Percentiles rank a stretch among this genome's conserved stretches.
These are phyloP conservation scores for Amiota minor DNA, from an alignment of 2,888 invertebrate genomes.

Conservation along the genomic window DNA sequence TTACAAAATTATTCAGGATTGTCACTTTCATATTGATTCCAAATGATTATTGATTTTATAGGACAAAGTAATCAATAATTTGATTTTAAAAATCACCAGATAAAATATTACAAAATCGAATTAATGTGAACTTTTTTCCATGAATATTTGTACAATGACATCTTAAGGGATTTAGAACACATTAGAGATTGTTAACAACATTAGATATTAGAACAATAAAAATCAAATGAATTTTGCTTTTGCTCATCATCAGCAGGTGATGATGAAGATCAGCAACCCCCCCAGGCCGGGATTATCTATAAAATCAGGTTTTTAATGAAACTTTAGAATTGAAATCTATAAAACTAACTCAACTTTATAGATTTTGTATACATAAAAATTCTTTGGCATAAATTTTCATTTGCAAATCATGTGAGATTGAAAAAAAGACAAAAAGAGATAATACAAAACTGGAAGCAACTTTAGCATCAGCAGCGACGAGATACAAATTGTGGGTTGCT, in stretches of 20 bases:
- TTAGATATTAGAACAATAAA: background rate
- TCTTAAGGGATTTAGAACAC: background rate
- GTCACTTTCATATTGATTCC: no score
- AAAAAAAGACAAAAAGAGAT: slow-evolving; percentile 20
- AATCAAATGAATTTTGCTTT: background rate
- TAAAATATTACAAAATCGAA: no score
- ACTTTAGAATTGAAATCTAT: background rate
- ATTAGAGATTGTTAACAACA: background rate
- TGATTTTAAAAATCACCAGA: no score
- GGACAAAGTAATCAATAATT: no score
- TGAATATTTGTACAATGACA: no score
- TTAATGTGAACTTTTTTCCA: no score
- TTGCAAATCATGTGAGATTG: slow-evolving; percentile 53
- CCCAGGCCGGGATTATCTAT: no score
- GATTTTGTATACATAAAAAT: slow-evolving; percentile 21
- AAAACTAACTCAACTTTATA: no score
- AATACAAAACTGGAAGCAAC: slow-evolving; percentile 10
- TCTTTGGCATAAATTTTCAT: slow-evolving; percentile 63
- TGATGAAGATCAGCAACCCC: no score
- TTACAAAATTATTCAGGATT: no score
- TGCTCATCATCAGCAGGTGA: no score
- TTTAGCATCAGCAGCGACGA: background rate
- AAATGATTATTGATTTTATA: no score
- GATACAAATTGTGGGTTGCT: slow-evolving; percentile 17
- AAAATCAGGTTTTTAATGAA: background rate